phyloP scores from a whole-genome alignment of 2,797 vertebrate genomes.

The Phrynocephalus forsythii region DNA sequence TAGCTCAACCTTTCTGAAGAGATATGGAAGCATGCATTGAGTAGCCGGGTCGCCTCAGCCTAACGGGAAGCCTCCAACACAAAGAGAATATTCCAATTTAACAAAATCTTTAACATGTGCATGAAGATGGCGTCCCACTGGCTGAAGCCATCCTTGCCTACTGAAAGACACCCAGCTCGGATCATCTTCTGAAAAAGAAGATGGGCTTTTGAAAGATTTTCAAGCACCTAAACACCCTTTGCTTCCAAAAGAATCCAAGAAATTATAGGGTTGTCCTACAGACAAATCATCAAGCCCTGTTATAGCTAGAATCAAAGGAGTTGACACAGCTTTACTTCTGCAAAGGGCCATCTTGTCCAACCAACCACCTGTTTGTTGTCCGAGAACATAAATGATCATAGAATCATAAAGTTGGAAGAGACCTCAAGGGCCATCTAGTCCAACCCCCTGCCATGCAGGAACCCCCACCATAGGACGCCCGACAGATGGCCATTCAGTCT shows the following conservation, averaged over 20 bases:
- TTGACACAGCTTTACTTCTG: neutral
- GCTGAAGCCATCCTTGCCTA: neutral
- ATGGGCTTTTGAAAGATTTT: too few species aligned
- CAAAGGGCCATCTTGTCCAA: too few species aligned
- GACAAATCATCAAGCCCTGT: neutral
- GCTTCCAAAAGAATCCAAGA: neutral
- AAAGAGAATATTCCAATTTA: neutral
- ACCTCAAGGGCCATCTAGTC: too few species aligned
- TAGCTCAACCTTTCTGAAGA: neutral
- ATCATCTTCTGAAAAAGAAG: neutral
- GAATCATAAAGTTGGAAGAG: too few species aligned
- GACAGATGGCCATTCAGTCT: too few species aligned
- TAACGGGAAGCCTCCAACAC: neutral
- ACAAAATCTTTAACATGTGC: too few species aligned
- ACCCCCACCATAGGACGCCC: too few species aligned
- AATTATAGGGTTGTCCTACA: neutral
- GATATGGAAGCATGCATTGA: rapidly evolving
- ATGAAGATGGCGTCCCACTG: neutral
- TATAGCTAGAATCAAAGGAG: neutral
- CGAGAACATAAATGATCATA: too few species aligned
- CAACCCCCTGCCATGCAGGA: too few species aligned
- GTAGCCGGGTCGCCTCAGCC: too few species aligned
- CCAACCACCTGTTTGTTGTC: neutral
- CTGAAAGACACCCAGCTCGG: neutral
- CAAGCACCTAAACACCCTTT: neutral